A percentile compares a stretch with the other conserved stretches of the same genome.
Conservation (phyloP, 2,797 vertebrate species). For the Tachyglossus aculeatus region DNA sequence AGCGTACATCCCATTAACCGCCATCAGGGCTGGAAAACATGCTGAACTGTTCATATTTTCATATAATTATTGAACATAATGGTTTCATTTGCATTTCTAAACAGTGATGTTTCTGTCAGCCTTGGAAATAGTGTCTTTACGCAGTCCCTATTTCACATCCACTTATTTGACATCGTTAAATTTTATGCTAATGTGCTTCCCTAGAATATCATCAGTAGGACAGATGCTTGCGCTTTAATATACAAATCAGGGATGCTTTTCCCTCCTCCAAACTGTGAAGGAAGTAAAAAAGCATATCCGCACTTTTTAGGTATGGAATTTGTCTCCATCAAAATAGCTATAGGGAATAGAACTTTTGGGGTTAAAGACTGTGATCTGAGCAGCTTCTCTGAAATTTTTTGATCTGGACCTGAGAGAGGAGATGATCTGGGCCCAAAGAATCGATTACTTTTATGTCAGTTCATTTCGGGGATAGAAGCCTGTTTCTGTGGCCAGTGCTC, state of each 20-base stretch:
- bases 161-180: conserved; percentile 85
- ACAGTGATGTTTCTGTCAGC: conserved; percentile 83
- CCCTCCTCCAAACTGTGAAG: conserved; percentile 70
- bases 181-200: conserved; percentile 84
- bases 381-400: conserved; percentile 43
- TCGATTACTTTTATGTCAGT: too few relatives aligned
- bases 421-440: too few relatives aligned
- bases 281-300: conserved; percentile 60
- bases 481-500: too few relatives aligned
- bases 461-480: too few relatives aligned
- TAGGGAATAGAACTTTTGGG: conserved; percentile 61
- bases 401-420: conserved; percentile 21
- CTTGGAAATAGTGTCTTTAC: conserved; percentile 81
- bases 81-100: conserved; percentile 87
- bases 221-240: conserved; percentile 82
- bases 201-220: conserved; percentile 83
- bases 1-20: conserved; percentile 85
- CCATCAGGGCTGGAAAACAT: conserved; percentile 86
- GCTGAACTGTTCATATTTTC: conserved; percentile 88
- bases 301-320: conserved; percentile 70
- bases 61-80: conserved; percentile 89
- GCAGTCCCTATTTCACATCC: conserved; percentile 84
- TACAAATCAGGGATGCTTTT: conserved; percentile 80
- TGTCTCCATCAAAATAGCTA: conserved; percentile 59
- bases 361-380: conserved; percentile 50